These are phyloP conservation scores for Zeugodacus cucurbitae DNA, from an alignment of 1,140 invertebrate genomes.

Conservation along the genomic window DNA sequence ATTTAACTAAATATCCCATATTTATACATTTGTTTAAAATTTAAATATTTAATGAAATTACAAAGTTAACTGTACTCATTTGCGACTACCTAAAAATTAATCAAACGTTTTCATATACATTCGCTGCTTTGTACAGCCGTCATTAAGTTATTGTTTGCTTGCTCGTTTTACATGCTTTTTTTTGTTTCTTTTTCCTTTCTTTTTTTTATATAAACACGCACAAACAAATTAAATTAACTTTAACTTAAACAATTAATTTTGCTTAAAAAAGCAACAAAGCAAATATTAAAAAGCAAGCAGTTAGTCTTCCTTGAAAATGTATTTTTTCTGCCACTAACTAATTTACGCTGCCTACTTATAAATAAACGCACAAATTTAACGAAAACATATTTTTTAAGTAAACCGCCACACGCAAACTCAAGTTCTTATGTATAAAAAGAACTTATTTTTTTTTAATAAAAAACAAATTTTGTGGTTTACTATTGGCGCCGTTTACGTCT, in stretches of 20 bases:
- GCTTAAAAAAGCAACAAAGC: neutral
- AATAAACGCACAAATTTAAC: neutral
- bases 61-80: neutral
- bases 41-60: neutral
- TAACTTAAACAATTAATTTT: neutral
- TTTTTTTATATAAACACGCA: neutral
- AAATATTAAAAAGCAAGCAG: neutral
- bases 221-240: neutral
- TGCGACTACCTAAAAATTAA: neutral
- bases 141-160: neutral
- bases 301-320: neutral
- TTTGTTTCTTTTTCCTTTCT: no score
- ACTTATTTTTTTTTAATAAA: neutral
- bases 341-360: neutral
- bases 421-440: neutral
- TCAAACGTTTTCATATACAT: neutral
- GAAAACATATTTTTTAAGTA: neutral
- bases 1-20: neutral
- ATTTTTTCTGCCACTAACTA: neutral
- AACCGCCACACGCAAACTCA: neutral
- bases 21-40: conserved; percentile 11
- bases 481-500: neutral
- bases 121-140: neutral
- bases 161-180: neutral
- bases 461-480: neutral